Base-by-base conservation (phyloP, 2,797 vertebrate genomes). In the Heterohyrax brucei region DNA sequence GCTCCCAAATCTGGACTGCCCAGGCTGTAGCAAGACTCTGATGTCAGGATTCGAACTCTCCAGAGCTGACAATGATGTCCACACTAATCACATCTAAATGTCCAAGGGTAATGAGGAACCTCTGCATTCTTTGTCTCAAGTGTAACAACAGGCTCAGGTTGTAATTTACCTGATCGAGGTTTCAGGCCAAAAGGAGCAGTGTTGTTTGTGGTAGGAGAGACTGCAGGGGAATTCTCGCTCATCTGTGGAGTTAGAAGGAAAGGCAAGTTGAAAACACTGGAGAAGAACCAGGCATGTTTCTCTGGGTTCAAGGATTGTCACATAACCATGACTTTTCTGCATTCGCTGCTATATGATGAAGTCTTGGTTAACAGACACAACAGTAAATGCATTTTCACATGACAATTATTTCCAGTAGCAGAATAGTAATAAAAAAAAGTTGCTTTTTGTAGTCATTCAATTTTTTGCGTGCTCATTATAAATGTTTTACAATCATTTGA, bases 161-260 rank as follows among this genome's bases (percentile, higher is more conserved):
- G 94, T 78, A 80, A 96, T 98, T 99, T 99, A 99, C 99, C 99
- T 98, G 99, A 99, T 92, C 99, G 98, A 13, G 99, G 99, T 95
- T 99, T 99, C 97, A 99, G 98, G 89, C 99, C 99, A 96, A 99
- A 99, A 0, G 99, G 99, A 10, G 98, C 98, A n/a, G 98, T 95
- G 96, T 96, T 97, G 94, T 98, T 98, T 87, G 98, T 96, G 68
- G 98, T 98, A 44, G 98, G 98, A 94, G 98, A 99, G 59, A 98
- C 44, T 66, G 97, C 76, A 0, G 99, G 98, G 84, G 98, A 98
- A 91, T 91, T 97, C 94, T 99, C 98, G 76, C 99, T 98, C 95
- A 95, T 98, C 99, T 99, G 98, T 64, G 61, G 87, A 22, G 85
- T 95, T 59, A 92, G 72, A 97, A 98, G 46, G 64, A 97, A 97